Evolutionary conservation across 2,113 vertebrate genomes (phyloP).

Genomic region (Brachypodius melanocephalos): DNA sequence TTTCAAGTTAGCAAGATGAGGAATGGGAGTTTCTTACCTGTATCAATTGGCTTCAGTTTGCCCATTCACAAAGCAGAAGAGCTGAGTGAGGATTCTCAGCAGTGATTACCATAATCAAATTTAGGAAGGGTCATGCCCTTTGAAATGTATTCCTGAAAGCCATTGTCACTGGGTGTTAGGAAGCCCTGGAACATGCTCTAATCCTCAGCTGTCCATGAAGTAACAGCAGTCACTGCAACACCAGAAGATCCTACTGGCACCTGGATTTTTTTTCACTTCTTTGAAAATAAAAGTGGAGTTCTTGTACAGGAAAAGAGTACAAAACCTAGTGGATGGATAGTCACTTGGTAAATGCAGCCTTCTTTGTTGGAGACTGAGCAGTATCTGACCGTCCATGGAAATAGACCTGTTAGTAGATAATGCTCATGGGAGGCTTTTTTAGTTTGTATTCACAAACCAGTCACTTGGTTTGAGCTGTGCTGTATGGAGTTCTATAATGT

Average conservation of each 20-base stretch:
- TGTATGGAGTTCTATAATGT: neutral
- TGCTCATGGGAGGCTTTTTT: neutral
- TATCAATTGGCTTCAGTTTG: neutral
- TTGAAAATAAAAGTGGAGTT: neutral
- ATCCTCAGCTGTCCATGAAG: neutral
- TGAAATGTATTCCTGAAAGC: neutral
- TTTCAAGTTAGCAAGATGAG: neutral
- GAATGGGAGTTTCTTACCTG: neutral
- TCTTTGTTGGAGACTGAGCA: neutral
- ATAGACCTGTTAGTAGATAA: neutral
- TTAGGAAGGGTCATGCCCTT: neutral
- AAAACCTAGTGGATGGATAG: neutral
- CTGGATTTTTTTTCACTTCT: neutral
- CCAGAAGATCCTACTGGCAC: neutral
- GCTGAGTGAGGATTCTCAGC: neutral
- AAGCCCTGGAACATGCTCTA: neutral
- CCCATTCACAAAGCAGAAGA: neutral
- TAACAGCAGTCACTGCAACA: neutral
- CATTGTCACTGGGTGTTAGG: neutral
- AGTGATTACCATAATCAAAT: neutral
- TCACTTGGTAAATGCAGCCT: neutral
- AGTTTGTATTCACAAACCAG: neutral
- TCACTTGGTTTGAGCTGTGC: neutral
- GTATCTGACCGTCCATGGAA: neutral
- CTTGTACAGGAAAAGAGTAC: neutral